These are phyloP conservation scores for Caenorhabditis parvicauda DNA, from an alignment of 2,888 invertebrate species.

Conservation along the genomic window DNA sequence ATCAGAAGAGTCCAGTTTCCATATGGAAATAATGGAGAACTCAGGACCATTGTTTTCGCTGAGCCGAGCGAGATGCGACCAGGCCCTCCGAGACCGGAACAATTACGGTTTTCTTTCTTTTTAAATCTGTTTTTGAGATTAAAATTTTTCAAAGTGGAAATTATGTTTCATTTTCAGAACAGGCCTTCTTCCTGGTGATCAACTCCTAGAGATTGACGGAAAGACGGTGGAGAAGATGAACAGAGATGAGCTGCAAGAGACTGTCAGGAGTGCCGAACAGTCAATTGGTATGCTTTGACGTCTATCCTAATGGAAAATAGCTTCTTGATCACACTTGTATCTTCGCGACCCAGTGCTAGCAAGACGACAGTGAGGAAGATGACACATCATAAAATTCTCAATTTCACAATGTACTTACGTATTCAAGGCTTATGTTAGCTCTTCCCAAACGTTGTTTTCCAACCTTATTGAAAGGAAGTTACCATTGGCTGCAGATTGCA, in stretches of 20 bases:
- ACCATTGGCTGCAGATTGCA: no score
- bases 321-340: background rate
- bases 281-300: slow-evolving; percentile 18
- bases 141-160: no score
- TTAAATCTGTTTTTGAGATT: background rate
- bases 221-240: slow-evolving; percentile 81
- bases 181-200: slow-evolving; percentile 88
- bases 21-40: slow-evolving; percentile 12
- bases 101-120: slow-evolving; percentile 16
- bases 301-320: background rate
- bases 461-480: no score
- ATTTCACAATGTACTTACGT: no score
- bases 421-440: no score
- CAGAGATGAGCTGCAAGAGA: slow-evolving; percentile 77
- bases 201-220: slow-evolving; percentile 85
- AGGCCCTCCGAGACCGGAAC: slow-evolving; percentile 52
- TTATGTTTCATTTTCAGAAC: slow-evolving; percentile 65
- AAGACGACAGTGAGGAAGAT: no score
- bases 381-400: no score
- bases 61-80: slow-evolving; percentile 37
- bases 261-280: slow-evolving; percentile 67
- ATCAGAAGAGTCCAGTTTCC: slow-evolving; percentile 45
- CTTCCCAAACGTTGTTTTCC: no score
- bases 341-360: background rate
- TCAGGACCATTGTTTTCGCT: slow-evolving; percentile 42